Conservation (phyloP, 2,888 invertebrate genomes). For the Zygogramma bicolorata region DNA sequence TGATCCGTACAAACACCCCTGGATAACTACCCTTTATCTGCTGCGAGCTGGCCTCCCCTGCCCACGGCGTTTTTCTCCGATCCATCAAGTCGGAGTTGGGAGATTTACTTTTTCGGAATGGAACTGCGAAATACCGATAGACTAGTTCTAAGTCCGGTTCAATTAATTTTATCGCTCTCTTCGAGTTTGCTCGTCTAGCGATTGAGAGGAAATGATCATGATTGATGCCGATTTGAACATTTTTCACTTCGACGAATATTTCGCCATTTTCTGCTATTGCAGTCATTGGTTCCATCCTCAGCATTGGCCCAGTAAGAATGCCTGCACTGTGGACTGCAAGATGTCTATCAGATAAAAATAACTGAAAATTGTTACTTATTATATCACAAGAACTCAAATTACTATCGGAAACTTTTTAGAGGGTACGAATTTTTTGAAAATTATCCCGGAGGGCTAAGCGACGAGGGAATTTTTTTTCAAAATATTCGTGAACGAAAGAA, state of each 20-base stretch:
- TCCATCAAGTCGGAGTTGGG: constrained; percentile 45
- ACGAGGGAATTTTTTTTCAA: no score
- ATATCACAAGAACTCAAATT: no score
- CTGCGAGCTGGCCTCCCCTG: neutral
- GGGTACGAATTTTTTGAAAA: no score
- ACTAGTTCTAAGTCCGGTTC: constrained; percentile 12
- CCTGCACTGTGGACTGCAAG: no score
- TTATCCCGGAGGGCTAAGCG: no score
- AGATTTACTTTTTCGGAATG: constrained; percentile 36
- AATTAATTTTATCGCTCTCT: constrained; percentile 32
- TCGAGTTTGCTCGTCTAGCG: constrained; percentile 21
- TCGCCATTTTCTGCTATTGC: neutral
- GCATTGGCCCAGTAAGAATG: neutral
- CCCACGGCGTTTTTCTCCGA: constrained; percentile 38
- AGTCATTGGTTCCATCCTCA: neutral
- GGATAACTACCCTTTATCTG: neutral
- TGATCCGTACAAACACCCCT: no score
- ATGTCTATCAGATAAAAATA: no score
- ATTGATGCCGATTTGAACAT: constrained; percentile 13
- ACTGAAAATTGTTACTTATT: no score
- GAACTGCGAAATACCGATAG: constrained; percentile 30
- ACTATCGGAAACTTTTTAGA: no score
- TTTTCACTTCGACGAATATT: constrained; percentile 5
- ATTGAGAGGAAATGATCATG: constrained; percentile 21
- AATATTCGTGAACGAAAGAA: no score